Evolutionary conservation across 2,888 invertebrate species (phyloP), one percentile per base, ranked within the genome.

Genomic region (Sarcophaga carnaria): DNA sequence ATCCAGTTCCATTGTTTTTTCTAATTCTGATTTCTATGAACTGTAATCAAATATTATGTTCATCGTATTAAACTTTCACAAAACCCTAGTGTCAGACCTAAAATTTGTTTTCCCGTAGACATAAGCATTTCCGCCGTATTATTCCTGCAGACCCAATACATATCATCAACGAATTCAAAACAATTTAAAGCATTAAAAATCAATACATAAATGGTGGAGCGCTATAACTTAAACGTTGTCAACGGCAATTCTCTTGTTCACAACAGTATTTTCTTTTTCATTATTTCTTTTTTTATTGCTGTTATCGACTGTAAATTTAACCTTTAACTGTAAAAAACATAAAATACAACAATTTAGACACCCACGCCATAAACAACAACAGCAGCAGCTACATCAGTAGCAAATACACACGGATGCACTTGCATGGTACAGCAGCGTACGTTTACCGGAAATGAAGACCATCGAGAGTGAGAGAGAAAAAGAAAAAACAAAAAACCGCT

Each of bases 381-480:
- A 60, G 12, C 4, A 62, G 10, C 37, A 37, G 10, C 22, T 1
- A 10, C 17, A 54, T 54, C 17, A 64, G 27, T 17, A 37, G n/a
- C 37, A 37, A 1, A 22, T 49, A 49, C 67, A 60, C 37, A 45
- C 22, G 20, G 8, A 69, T 22, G 54, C 37, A 54, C 20, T 63
- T 45, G 4, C 54, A 14, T 66, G 22, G 45, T 22, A 59, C 37
- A 71, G 22, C n/a, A 20, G 17, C 12, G n/a, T 59, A 76, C 64
- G 85, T 71, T 70, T 71, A 76, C 75, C 75, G 79, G 79, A 85
- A 82, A 60, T 54, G 78, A 62, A 59, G 25, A 67, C 76, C 79
- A 82, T 75, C 60, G 64, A 60, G 45, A 62, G 17, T 2, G 60
- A 78, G 78, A 22, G 2, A 37, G 0, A 2, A 37, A 37, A 37